Evolutionary conservation across 2,888 invertebrate genomes (phyloP).

Genomic region (Stenolophus ochropezus): DNA sequence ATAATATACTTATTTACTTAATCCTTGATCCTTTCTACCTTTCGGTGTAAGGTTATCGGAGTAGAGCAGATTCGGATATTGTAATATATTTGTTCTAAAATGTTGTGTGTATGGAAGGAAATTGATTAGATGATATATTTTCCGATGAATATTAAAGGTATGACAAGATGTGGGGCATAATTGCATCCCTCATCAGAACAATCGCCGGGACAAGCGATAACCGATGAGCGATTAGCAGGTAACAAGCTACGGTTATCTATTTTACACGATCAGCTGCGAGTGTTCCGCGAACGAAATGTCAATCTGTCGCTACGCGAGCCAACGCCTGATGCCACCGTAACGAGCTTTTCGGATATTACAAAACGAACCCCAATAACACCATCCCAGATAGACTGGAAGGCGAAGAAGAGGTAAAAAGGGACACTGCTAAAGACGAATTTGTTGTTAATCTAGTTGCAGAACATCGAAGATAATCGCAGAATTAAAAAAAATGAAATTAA

Average conservation of each 20-base stretch:
- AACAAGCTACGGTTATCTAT: constrained; percentile 34
- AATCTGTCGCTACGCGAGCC: constrained; percentile 2
- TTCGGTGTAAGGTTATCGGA: no score
- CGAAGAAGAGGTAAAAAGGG: no score
- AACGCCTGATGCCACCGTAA: neutral
- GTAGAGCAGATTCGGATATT: no score
- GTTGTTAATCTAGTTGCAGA: no score
- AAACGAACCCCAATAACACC: neutral
- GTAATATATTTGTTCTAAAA: no score
- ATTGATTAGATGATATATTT: neutral
- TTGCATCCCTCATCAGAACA: constrained; percentile 14
- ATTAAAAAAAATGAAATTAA: no score
- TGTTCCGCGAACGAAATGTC: constrained; percentile 6
- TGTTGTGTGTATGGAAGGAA: no score
- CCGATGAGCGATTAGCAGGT: constrained; percentile 29
- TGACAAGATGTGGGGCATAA: neutral
- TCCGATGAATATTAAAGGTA: neutral
- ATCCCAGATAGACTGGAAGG: no score
- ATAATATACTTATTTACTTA: no score
- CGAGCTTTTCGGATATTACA: constrained; percentile 4
- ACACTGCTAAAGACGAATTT: no score
- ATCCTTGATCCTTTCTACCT: no score
- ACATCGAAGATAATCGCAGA: no score
- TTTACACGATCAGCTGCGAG: constrained; percentile 23
- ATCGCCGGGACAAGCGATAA: constrained; percentile 19